Evolutionary conservation across 2,888 invertebrate species (phyloP).

Genomic region (Proisotoma minuta): DNA sequence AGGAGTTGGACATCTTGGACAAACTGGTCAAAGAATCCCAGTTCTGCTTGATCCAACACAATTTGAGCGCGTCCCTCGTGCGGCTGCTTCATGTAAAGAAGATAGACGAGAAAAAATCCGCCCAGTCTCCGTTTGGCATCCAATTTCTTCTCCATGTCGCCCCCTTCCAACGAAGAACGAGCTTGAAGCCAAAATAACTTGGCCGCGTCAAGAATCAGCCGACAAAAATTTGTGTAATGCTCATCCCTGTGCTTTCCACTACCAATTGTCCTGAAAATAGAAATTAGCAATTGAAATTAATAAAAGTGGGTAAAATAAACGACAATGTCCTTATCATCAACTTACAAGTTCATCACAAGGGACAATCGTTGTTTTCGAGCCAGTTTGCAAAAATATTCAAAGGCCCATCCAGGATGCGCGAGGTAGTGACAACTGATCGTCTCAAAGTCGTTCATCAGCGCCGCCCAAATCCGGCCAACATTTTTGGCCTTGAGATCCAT

Average conservation of each 20-base stretch:
- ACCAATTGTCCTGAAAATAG: conserved; percentile 19
- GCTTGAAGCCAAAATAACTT: conserved; percentile 23
- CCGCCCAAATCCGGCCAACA: not conserved
- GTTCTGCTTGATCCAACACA: conserved; percentile 11
- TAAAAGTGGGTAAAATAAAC: not conserved
- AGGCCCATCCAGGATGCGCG: not conserved
- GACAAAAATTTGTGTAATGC: conserved; percentile 25
- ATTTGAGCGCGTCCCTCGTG: conserved; percentile 20
- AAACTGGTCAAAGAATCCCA: too few species aligned
- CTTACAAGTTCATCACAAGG: conserved; percentile 33
- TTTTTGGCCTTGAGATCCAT: not conserved
- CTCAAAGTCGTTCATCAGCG: not conserved
- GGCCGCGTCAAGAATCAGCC: conserved; percentile 27
- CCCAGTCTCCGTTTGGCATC: conserved; percentile 27
- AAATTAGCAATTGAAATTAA: not conserved
- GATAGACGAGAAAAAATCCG: conserved; percentile 36
- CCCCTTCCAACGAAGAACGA: not conserved
- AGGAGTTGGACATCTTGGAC: too few species aligned
- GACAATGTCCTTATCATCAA: too few species aligned
- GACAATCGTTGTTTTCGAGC: conserved; percentile 21
- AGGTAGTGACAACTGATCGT: not conserved
- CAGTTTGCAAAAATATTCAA: conserved; percentile 17
- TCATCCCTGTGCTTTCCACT: conserved; percentile 33
- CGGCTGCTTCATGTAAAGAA: conserved; percentile 36
- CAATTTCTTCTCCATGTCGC: conserved; percentile 6